Base-by-base conservation (phyloP, 2,113 vertebrate species). In the Phainopepla nitens region DNA sequence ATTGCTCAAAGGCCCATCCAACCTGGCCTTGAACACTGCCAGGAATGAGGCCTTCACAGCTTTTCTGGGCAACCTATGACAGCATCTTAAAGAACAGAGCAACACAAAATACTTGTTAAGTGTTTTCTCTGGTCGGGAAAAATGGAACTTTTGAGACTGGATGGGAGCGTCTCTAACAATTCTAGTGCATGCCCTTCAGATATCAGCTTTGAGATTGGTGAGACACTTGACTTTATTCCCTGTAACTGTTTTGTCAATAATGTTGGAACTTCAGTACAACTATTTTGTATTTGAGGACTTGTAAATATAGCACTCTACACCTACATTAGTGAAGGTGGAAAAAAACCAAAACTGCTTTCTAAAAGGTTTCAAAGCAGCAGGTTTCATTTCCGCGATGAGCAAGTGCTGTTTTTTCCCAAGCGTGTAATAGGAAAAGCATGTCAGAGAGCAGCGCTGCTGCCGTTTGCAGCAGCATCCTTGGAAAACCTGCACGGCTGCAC, bases 101-200 rank as follows among this genome's bases (percentile, higher is more conserved):
- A 28, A 5, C 29, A 36, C 10, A 23, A 6, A 3, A 36, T 36
- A 42, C 15, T 42, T 45, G 7, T 8, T 1, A 29, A 44, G 3
- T 64, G 9, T 53, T 87, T 90, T 66, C 35, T 47, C 15, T 84
- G 8, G 6, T 2, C 82, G 56, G 28, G 27, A 16, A 61, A 54
- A 69, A 64, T 5, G 33, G 33, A 45, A 15, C 42, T 58, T 66
- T 6, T 0, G 9, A n/a, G 19, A n/a, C 1, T 61, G 31, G n/a
- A n/a, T n/a, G n/a, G 42, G 53, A 65, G 29, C 8, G 20, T 15
- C 39, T n/a, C 7, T 36, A 39, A 9, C 31, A 21, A 9, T 31
- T 3, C 24, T 13, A 14, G 28, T 14, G 10, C 31, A 3, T 0
- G 0, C 10, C 22, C 54, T 61, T 72, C 23, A 20, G 45, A 57